Evolutionary conservation across 2,797 vertebrate genomes (phyloP).

Genomic region (Merluccius polli): DNA sequence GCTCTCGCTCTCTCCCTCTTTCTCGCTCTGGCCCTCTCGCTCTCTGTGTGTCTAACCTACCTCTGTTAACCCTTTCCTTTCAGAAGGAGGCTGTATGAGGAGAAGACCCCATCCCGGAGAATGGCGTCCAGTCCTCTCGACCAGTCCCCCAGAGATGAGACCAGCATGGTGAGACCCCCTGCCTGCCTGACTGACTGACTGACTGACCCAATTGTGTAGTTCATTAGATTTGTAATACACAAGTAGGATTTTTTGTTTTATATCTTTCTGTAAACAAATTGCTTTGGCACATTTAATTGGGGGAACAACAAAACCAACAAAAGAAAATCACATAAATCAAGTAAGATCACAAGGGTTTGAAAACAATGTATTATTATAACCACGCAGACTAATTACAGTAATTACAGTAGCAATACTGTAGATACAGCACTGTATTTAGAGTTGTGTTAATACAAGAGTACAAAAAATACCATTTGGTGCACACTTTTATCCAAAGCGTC

Average conservation of each 20-base stretch:
- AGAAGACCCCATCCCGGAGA: constrained; percentile 52
- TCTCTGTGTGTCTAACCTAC: background rate
- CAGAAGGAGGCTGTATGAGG: constrained; percentile 63
- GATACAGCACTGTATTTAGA: background rate
- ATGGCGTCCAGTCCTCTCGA: constrained; percentile 61
- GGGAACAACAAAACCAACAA: background rate
- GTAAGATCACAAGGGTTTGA: background rate
- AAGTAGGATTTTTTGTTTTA: background rate
- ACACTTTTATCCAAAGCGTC: background rate
- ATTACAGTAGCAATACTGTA: background rate
- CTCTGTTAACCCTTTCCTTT: constrained; percentile 24
- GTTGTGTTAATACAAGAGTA: background rate
- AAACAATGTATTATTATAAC: background rate
- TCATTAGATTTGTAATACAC: background rate
- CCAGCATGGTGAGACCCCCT: constrained; percentile 70
- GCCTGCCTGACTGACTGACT: background rate
- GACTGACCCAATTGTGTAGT: background rate
- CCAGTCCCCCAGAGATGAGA: constrained; percentile 58
- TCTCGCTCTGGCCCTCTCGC: constrained; percentile 21
- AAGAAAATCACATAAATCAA: background rate
- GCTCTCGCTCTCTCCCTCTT: constrained; percentile 5
- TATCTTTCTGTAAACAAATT: background rate
- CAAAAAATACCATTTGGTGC: background rate
- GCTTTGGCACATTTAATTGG: too few species aligned
- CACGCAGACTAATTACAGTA: background rate